Conservation (phyloP, 2,797 vertebrate genomes). For the Platyrinchus mystaceus region DNA sequence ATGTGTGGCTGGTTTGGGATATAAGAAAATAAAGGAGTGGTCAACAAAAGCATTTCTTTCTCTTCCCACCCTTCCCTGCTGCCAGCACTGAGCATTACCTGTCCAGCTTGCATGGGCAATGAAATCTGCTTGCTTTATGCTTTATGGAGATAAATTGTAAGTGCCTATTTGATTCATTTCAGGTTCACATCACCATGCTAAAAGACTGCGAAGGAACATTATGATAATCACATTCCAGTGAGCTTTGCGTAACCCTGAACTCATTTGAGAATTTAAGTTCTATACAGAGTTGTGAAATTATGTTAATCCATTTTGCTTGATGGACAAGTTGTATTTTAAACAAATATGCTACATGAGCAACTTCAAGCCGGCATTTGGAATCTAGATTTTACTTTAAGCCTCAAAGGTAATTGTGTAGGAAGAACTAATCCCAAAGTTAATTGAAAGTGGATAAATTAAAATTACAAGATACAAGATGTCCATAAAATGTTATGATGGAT, state of each 20-base stretch:
- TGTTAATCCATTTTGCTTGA: background rate
- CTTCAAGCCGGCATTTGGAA: background rate
- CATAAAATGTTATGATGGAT: background rate
- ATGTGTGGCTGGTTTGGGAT: background rate
- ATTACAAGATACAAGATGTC: background rate
- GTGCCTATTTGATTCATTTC: background rate
- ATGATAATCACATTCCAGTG: background rate
- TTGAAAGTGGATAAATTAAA: background rate
- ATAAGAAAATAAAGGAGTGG: background rate
- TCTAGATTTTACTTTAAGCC: background rate
- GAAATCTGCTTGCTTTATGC: background rate
- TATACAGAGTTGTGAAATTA: background rate
- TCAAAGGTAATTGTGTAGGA: background rate
- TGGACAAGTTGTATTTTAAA: background rate
- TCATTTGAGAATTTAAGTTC: background rate
- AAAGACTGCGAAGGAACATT: background rate
- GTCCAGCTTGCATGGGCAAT: background rate
- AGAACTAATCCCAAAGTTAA: background rate
- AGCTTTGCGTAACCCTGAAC: background rate
- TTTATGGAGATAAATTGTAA: background rate
- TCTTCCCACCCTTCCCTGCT: background rate
- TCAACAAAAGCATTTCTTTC: background rate
- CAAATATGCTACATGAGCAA: background rate
- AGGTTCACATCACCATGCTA: background rate
- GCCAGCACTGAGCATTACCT: background rate